Evolutionary conservation across 2,888 invertebrate species (phyloP).

Genomic region (Chymomyza amoena): DNA sequence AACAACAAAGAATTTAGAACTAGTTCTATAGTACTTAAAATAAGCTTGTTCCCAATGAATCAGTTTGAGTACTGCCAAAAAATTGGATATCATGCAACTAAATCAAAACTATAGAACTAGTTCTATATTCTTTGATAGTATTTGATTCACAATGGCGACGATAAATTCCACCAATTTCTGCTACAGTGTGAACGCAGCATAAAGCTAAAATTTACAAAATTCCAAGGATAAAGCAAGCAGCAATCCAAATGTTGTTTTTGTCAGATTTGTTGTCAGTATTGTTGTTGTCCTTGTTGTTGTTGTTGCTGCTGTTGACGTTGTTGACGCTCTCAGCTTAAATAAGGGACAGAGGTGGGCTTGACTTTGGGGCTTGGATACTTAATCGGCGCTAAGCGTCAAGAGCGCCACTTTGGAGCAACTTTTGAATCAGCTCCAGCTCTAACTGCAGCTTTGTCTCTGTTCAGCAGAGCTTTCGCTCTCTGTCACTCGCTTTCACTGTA

Average conservation of each 20-base stretch:
- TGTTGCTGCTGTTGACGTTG: not conserved
- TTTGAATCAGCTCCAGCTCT: slow-evolving; percentile 6
- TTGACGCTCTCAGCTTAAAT: not conserved
- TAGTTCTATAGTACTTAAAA: too few relatives aligned
- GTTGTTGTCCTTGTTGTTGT: not conserved
- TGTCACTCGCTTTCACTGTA: not conserved
- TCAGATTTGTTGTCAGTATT: not conserved
- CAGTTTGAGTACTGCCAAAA: too few relatives aligned
- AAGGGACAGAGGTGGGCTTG: not conserved
- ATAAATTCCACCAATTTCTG: too few relatives aligned
- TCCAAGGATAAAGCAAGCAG: not conserved
- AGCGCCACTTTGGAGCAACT: slow-evolving; percentile 1
- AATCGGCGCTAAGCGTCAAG: slow-evolving; percentile 8
- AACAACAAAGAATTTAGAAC: too few relatives aligned
- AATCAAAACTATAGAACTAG: too few relatives aligned
- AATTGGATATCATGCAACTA: too few relatives aligned
- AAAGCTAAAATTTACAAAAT: not conserved
- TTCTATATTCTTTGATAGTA: too few relatives aligned
- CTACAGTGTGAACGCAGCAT: not conserved
- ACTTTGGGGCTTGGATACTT: slow-evolving; percentile 1
- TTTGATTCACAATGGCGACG: too few relatives aligned
- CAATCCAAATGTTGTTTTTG: not conserved
- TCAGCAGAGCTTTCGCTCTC: not conserved
- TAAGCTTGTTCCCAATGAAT: too few relatives aligned
- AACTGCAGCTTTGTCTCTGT: not conserved